Conservation (phyloP, 2,113 vertebrate species). For the Indicator maculatus region DNA sequence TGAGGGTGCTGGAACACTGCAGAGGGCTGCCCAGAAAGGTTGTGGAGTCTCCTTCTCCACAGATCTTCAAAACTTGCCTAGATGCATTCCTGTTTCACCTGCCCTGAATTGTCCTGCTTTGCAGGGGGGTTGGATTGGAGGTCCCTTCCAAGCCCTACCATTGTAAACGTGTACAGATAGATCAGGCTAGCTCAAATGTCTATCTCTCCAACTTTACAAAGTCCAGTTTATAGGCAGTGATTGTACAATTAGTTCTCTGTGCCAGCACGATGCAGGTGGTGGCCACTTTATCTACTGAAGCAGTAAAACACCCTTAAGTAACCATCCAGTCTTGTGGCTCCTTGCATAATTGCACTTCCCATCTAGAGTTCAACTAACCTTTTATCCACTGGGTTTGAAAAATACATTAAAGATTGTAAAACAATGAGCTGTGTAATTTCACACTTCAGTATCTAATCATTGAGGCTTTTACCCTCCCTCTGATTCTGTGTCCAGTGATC, state of each 20-base stretch:
- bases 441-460: not conserved
- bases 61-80: no score
- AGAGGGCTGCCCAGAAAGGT: no score
- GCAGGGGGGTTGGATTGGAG: no score
- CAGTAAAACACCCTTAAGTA: slow-evolving; percentile 4
- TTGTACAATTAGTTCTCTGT: not conserved
- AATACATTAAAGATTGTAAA: not conserved
- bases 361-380: not conserved
- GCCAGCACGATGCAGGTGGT: not conserved
- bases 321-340: not conserved
- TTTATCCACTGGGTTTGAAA: not conserved
- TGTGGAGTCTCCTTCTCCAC: no score
- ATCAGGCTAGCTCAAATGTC: not conserved
- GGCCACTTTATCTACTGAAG: not conserved
- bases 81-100: no score
- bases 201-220: not conserved
- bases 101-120: no score
- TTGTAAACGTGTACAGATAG: not conserved
- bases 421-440: not conserved
- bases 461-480: not conserved
- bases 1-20: no score
- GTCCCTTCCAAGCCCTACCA: no score
- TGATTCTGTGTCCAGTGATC: not conserved
- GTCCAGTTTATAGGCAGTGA: not conserved
- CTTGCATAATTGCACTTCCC: not conserved